phyloP scores from a whole-genome alignment of 2,797 vertebrate genomes.

The Poecile montanus region DNA sequence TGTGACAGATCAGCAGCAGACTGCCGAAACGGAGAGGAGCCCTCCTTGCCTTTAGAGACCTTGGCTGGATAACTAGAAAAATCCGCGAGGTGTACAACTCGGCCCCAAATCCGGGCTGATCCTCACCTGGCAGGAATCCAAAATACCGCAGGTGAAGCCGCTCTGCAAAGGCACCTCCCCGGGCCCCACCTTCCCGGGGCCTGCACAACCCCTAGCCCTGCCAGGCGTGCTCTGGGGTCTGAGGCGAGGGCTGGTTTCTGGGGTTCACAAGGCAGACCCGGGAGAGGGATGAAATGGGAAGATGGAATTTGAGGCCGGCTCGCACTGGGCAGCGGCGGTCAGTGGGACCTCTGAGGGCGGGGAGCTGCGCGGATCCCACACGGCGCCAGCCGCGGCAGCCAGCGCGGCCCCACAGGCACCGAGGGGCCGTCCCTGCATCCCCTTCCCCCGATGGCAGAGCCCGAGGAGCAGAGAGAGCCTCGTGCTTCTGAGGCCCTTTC shows the following conservation, averaged over 20 bases:
- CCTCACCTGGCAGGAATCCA: background rate
- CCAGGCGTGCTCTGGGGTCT: rapidly evolving
- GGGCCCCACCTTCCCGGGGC: rapidly evolving
- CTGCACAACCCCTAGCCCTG: background rate
- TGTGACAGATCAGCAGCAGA: background rate
- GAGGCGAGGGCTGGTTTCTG: rapidly evolving
- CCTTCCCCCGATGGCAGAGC: background rate
- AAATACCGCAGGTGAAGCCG: rapidly evolving
- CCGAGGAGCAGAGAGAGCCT: rapidly evolving
- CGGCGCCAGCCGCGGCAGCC: background rate
- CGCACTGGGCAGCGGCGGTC: rapidly evolving
- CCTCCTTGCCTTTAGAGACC: background rate
- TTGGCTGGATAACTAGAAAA: background rate
- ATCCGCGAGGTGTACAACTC: rapidly evolving
- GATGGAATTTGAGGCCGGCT: rapidly evolving
- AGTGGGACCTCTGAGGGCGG: rapidly evolving
- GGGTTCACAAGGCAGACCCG: background rate
- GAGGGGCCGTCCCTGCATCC: background rate
- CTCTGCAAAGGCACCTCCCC: rapidly evolving
- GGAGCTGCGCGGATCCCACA: rapidly evolving
- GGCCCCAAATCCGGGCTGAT: background rate
- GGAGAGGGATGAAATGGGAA: rapidly evolving
- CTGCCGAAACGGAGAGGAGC: background rate
- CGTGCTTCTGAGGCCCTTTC: background rate
- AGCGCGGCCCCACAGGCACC: rapidly evolving